Evolutionary conservation across 2,797 vertebrate genomes (phyloP).

Genomic region (Mormyrus proboscirostris): DNA sequence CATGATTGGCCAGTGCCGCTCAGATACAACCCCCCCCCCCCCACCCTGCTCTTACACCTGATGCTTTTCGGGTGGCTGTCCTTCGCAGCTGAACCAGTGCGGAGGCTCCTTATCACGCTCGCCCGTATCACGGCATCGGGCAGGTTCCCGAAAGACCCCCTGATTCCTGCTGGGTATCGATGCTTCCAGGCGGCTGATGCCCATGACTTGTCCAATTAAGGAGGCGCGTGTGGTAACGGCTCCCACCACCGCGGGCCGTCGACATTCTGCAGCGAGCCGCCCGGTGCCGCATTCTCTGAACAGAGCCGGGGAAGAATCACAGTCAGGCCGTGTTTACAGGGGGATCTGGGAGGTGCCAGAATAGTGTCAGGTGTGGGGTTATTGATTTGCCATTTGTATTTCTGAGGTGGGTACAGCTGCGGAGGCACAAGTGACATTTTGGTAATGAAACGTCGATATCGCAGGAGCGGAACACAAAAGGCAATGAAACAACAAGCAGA

Average conservation of each 20-base stretch:
- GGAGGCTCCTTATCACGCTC: constrained; percentile 40
- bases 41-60: neutral
- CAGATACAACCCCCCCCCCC: neutral
- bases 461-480: neutral
- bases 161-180: constrained; percentile 44
- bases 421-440: neutral
- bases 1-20: neutral
- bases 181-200: constrained; percentile 38
- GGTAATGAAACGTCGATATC: neutral
- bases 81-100: constrained; percentile 28
- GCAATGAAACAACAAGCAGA: neutral
- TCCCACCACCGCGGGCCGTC: constrained; percentile 6
- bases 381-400: neutral
- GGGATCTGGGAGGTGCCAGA: neutral
- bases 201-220: constrained; percentile 45
- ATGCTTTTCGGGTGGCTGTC: constrained; percentile 34
- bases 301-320: neutral
- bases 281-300: neutral
- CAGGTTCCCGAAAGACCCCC: constrained; percentile 43
- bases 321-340: neutral
- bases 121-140: constrained; percentile 38
- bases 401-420: neutral
- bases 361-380: neutral
- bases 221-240: constrained; percentile 7
- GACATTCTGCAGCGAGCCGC: neutral